phyloP scores from a whole-genome alignment of 2,797 vertebrate species.

The Discoglossus pictus region DNA sequence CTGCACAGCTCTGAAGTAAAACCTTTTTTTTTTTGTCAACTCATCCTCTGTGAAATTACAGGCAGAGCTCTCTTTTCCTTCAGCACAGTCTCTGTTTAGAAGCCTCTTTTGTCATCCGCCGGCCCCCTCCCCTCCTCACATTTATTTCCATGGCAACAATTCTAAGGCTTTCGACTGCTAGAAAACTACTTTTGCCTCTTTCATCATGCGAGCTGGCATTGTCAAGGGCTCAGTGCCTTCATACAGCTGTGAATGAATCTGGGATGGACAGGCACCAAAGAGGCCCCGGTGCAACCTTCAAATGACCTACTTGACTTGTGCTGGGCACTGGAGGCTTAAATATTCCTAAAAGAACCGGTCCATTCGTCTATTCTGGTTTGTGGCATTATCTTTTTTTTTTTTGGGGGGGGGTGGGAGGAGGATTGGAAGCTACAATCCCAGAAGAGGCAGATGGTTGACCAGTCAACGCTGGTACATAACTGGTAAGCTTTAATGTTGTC shows the following conservation, averaged over 20 bases:
- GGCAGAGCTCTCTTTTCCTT: slow-evolving; percentile 37
- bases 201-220: slow-evolving; percentile 78
- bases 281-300: slow-evolving; percentile 62
- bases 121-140: slow-evolving; percentile 59
- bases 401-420: too few species aligned
- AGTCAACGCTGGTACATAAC: slow-evolving; percentile 65
- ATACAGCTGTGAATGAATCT: slow-evolving; percentile 62
- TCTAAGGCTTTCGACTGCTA: slow-evolving; percentile 82
- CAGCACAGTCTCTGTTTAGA: slow-evolving; percentile 42
- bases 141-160: slow-evolving; percentile 88
- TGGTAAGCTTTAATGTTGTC: slow-evolving; percentile 50
- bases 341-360: slow-evolving; percentile 25
- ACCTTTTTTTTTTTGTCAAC: neutral
- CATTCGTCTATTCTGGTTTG: slow-evolving; percentile 55
- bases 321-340: slow-evolving; percentile 53
- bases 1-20: neutral
- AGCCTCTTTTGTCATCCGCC: slow-evolving; percentile 57
- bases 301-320: slow-evolving; percentile 57
- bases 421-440: slow-evolving; percentile 37
- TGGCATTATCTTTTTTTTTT: slow-evolving; percentile 45
- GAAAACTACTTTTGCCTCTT: slow-evolving; percentile 80
- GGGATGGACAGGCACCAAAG: slow-evolving; percentile 51
- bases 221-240: slow-evolving; percentile 73
- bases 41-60: slow-evolving; percentile 16
- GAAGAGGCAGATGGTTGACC: slow-evolving; percentile 66